phyloP scores from a whole-genome alignment of 1,140 invertebrate species.

The Zaprionus camerounensis region DNA sequence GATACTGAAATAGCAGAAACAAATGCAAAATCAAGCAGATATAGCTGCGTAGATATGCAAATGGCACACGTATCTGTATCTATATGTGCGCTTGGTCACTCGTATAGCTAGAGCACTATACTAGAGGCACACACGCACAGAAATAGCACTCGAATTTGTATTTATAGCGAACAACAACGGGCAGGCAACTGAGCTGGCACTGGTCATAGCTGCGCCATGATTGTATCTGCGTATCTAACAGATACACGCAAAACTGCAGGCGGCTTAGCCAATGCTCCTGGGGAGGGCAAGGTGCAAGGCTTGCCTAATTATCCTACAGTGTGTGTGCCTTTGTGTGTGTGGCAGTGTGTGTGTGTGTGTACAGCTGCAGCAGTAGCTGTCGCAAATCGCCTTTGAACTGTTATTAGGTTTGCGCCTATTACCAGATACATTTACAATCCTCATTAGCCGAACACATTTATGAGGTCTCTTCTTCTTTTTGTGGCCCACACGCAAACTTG shows the following conservation, averaged over 20 bases:
- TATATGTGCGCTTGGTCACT: constrained; percentile 27
- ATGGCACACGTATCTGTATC: constrained; percentile 7
- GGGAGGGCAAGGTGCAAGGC: constrained; percentile 37
- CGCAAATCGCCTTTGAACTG: constrained; percentile 49
- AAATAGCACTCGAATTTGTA: constrained; percentile 49
- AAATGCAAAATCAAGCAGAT: constrained; percentile 72
- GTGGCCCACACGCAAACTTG: constrained; percentile 33
- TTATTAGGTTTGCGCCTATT: constrained; percentile 41
- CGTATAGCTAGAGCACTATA: not conserved
- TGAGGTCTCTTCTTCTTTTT: not conserved
- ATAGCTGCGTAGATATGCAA: constrained; percentile 31
- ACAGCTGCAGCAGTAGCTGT: constrained; percentile 18
- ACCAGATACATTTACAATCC: constrained; percentile 32
- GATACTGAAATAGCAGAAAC: constrained; percentile 46
- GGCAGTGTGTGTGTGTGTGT: constrained; percentile 17
- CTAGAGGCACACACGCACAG: constrained; percentile 45
- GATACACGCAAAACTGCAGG: constrained; percentile 31
- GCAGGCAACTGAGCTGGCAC: not conserved
- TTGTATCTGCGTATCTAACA: constrained; percentile 30
- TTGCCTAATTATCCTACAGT: constrained; percentile 49
- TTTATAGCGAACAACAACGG: constrained; percentile 38
- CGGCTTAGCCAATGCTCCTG: constrained; percentile 17
- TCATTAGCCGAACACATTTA: constrained; percentile 37
- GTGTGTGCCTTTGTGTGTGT: not conserved
- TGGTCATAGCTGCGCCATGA: not conserved